A percentile compares a stretch with the other conserved stretches of the same genome.
Conservation (phyloP, 2,888 invertebrate genomes). For the Auanema sp. region DNA sequence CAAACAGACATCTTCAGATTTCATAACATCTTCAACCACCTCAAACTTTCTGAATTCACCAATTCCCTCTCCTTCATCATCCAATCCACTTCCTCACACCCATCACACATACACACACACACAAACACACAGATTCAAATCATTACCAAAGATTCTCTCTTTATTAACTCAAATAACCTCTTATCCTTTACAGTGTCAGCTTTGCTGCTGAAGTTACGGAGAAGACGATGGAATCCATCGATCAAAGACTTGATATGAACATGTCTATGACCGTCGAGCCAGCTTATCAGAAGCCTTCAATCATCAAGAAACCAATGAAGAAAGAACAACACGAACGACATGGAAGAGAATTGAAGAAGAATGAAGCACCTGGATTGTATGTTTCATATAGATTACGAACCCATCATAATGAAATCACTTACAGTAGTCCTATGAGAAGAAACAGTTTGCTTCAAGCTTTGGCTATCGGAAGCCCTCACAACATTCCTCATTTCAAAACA, state of each 20-base stretch:
- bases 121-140: no score
- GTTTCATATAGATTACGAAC: not conserved
- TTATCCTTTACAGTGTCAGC: conserved; percentile 55
- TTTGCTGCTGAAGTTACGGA: conserved; percentile 62
- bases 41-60: no score
- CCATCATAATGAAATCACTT: conserved; percentile 16
- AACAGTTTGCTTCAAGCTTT: conserved; percentile 61
- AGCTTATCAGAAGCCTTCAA: conserved; percentile 58
- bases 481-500: conserved; percentile 63
- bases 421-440: conserved; percentile 60
- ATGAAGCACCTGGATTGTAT: conserved; percentile 52
- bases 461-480: conserved; percentile 62
- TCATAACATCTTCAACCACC: no score
- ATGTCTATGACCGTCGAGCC: conserved; percentile 49
- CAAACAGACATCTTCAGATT: no score
- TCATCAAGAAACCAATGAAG: conserved; percentile 63
- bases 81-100: no score
- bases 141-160: no score
- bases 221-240: conserved; percentile 53
- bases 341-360: conserved; percentile 53
- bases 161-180: no score
- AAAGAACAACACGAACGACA: conserved; percentile 53
- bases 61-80: no score
- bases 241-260: conserved; percentile 38
- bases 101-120: no score